Percentiles rank a stretch among this genome's conserved stretches.
phyloP scores from a whole-genome alignment of 2,797 vertebrate species.

The Dendrocincla tyrannina region DNA sequence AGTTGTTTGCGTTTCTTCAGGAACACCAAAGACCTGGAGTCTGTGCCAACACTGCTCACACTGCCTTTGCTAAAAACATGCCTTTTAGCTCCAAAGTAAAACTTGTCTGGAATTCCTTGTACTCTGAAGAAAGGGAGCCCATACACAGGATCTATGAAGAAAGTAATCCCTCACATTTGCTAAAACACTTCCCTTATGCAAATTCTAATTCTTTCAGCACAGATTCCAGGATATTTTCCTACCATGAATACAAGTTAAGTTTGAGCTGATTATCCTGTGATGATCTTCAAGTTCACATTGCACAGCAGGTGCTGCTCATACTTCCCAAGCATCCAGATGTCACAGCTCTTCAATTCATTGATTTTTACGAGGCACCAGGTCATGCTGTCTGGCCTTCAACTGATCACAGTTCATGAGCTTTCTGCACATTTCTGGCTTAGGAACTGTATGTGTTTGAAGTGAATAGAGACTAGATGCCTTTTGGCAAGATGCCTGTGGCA shows the following conservation, averaged over 20 bases:
- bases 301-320: not conserved
- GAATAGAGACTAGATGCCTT: not conserved
- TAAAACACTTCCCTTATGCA: not conserved
- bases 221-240: not conserved
- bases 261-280: not conserved
- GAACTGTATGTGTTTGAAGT: not conserved
- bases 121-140: not conserved
- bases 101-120: not conserved
- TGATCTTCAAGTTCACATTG: not conserved
- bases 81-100: slow-evolving; percentile 19
- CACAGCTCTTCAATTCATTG: not conserved
- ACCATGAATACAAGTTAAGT: not conserved
- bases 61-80: not conserved
- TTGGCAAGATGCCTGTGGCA: not conserved
- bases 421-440: not conserved
- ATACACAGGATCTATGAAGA: not conserved
- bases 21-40: slow-evolving; percentile 46
- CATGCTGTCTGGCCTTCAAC: not conserved
- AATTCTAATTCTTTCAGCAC: not conserved
- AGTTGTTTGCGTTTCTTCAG: not conserved
- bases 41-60: not conserved
- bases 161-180: not conserved
- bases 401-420: slow-evolving; percentile 9
- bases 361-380: slow-evolving; percentile 4
- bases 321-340: not conserved